phyloP scores from a whole-genome alignment of 1,140 invertebrate species.

The Drosophila jambulina region DNA sequence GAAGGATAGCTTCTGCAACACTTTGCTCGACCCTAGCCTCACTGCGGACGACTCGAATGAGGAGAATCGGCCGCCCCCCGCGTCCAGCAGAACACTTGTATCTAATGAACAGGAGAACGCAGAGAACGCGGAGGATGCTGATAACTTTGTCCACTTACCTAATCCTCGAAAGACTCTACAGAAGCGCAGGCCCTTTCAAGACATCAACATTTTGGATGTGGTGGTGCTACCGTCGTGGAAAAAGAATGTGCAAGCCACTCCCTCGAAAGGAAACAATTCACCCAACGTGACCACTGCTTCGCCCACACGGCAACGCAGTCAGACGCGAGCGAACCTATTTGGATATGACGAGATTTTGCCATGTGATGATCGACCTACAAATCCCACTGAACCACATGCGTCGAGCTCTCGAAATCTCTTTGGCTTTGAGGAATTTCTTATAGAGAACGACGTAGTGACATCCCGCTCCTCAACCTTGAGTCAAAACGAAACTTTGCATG shows the following conservation, averaged over 20 bases:
- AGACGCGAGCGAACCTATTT: constrained; percentile 41
- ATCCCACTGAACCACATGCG: neutral
- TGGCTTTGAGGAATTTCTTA: constrained; percentile 65
- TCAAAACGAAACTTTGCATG: constrained; percentile 40
- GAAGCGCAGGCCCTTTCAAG: constrained; percentile 65
- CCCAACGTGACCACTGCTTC: neutral
- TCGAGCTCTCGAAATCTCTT: constrained; percentile 43
- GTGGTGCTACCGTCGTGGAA: constrained; percentile 70
- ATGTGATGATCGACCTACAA: neutral
- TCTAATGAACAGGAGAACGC: constrained; percentile 37
- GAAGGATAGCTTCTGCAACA: constrained; percentile 10
- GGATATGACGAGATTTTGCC: constrained; percentile 41
- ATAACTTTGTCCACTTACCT: constrained; percentile 66
- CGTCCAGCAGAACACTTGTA: neutral
- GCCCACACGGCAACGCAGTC: constrained; percentile 4
- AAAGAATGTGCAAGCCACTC: constrained; percentile 44
- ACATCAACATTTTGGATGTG: constrained; percentile 78
- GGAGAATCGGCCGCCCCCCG: constrained; percentile 64
- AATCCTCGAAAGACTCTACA: constrained; percentile 64
- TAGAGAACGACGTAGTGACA: constrained; percentile 10
- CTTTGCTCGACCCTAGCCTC: neutral
- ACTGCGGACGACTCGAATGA: constrained; percentile 68
- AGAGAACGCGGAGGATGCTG: constrained; percentile 41
- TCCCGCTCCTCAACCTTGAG: neutral
- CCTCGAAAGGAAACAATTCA: constrained; percentile 19